Evolutionary conservation across 2,888 invertebrate species (phyloP).

Genomic region (Scaptomyza reducta): DNA sequence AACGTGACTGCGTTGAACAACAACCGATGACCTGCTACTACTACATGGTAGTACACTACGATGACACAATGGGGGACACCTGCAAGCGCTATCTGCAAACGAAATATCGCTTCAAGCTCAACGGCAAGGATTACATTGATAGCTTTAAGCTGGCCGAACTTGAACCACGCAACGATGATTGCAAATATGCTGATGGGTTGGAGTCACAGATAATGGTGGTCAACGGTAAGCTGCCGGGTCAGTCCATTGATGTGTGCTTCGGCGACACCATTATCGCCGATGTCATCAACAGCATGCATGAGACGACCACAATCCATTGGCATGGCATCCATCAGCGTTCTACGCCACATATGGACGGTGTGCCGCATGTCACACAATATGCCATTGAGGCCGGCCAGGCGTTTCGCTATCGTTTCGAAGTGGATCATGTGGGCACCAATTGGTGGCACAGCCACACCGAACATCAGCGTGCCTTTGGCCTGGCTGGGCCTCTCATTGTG

Average conservation of each 20-base stretch:
- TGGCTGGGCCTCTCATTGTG: slow-evolving; percentile 76
- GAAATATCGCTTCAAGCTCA: slow-evolving; percentile 68
- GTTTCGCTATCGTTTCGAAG: slow-evolving; percentile 80
- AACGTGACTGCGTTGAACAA: slow-evolving; percentile 70
- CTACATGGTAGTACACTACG: slow-evolving; percentile 80
- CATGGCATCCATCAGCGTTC: slow-evolving; percentile 79
- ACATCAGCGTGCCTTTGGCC: slow-evolving; percentile 78
- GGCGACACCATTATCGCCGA: slow-evolving; percentile 82
- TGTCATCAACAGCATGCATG: slow-evolving; percentile 79
- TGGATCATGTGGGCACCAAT: slow-evolving; percentile 78
- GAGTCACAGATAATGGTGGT: slow-evolving; percentile 75
- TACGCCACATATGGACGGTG: slow-evolving; percentile 82
- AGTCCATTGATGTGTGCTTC: slow-evolving; percentile 76
- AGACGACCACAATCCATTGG: slow-evolving; percentile 81
- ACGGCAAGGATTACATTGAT: slow-evolving; percentile 71
- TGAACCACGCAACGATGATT: slow-evolving; percentile 58
- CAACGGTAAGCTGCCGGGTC: slow-evolving; percentile 77
- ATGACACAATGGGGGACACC: slow-evolving; percentile 79
- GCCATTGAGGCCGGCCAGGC: slow-evolving; percentile 81
- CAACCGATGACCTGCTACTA: slow-evolving; percentile 81
- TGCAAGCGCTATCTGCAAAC: slow-evolving; percentile 74
- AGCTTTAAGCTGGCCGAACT: slow-evolving; percentile 43
- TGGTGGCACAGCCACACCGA: slow-evolving; percentile 83
- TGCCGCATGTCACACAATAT: slow-evolving; percentile 82
- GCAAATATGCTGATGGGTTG: slow-evolving; percentile 80